Percentiles rank a stretch among this genome's conserved stretches.
These are phyloP conservation scores for Ruditapes philippinarum DNA, from an alignment of 1,140 invertebrate genomes.

Conservation along the genomic window DNA sequence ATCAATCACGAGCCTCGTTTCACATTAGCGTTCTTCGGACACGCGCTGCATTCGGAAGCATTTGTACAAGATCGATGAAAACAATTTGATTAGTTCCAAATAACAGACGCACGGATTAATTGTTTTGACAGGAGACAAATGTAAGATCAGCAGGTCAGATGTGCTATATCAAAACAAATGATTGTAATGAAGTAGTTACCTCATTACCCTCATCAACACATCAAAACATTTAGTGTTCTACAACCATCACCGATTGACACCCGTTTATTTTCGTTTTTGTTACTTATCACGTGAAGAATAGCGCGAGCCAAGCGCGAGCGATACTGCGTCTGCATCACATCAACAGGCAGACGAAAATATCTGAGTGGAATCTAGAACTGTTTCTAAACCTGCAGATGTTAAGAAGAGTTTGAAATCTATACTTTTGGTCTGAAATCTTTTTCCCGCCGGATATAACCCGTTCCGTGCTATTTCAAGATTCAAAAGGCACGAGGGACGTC, in stretches of 20 bases:
- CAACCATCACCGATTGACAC: slow-evolving; percentile 49
- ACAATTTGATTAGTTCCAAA: slow-evolving; percentile 55
- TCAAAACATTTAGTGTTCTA: slow-evolving; percentile 54
- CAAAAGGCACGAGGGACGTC: not conserved
- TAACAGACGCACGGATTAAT: slow-evolving; percentile 48
- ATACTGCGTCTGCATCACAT: not conserved
- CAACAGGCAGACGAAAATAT: slow-evolving; percentile 30
- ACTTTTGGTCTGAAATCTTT: not conserved
- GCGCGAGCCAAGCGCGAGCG: slow-evolving; percentile 14
- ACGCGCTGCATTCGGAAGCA: slow-evolving; percentile 13
- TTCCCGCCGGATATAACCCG: not conserved
- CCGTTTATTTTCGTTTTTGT: slow-evolving; percentile 35
- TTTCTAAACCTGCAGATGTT: slow-evolving; percentile 14
- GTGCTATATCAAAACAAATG: slow-evolving; percentile 43
- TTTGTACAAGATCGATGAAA: slow-evolving; percentile 41
- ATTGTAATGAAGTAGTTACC: slow-evolving; percentile 52
- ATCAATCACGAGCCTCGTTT: slow-evolving; percentile 35
- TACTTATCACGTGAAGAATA: slow-evolving; percentile 29
- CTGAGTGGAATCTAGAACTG: not conserved
- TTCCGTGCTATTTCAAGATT: not conserved
- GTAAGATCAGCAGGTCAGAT: not conserved
- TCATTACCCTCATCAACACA: slow-evolving; percentile 20
- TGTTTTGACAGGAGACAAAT: slow-evolving; percentile 52
- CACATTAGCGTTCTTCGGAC: not conserved
- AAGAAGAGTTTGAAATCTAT: not conserved